A percentile compares a stretch with the other conserved stretches of the same genome.
These are phyloP conservation scores for Odontomachus brunneus DNA, from an alignment of 1,140 invertebrate species.

Conservation along the genomic window DNA sequence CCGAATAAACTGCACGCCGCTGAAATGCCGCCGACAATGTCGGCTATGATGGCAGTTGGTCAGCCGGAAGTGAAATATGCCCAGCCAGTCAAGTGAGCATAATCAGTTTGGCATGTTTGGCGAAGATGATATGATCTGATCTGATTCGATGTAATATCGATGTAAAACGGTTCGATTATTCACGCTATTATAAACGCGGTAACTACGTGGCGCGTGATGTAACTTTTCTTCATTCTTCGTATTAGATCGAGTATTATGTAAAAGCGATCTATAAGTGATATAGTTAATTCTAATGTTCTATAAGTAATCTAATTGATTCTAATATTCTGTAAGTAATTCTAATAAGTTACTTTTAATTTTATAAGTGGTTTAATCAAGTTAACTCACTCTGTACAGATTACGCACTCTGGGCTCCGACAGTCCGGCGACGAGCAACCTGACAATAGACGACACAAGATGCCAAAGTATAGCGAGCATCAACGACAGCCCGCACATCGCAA, in stretches of 20 bases:
- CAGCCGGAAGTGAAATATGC: slow-evolving; percentile 83
- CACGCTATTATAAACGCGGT: too few relatives aligned
- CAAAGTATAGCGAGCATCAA: slow-evolving; percentile 19
- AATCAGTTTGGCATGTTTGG: neutral
- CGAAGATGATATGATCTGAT: neutral
- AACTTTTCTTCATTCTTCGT: too few relatives aligned
- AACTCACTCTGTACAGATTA: slow-evolving; percentile 28
- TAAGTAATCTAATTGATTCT: neutral
- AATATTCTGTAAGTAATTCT: neutral
- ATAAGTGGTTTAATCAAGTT: neutral
- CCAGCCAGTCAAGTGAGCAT: slow-evolving; percentile 83
- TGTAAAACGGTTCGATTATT: neutral
- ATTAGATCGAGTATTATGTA: too few relatives aligned
- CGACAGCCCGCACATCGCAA: slow-evolving; percentile 38
- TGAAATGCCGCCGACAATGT: slow-evolving; percentile 72
- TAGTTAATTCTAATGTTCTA: neutral
- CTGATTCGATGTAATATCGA: slow-evolving; percentile 16
- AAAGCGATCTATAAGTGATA: too few relatives aligned
- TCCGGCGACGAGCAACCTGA: slow-evolving; percentile 7
- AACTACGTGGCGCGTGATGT: too few relatives aligned
- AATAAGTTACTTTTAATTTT: too few relatives aligned
- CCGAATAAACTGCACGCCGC: slow-evolving; percentile 71
- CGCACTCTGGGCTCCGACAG: slow-evolving; percentile 50
- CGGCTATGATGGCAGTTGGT: slow-evolving; percentile 72
- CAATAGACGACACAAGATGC: slow-evolving; percentile 19